Conservation (phyloP, 2,797 vertebrate species). For the Toxotes lorentzi region DNA sequence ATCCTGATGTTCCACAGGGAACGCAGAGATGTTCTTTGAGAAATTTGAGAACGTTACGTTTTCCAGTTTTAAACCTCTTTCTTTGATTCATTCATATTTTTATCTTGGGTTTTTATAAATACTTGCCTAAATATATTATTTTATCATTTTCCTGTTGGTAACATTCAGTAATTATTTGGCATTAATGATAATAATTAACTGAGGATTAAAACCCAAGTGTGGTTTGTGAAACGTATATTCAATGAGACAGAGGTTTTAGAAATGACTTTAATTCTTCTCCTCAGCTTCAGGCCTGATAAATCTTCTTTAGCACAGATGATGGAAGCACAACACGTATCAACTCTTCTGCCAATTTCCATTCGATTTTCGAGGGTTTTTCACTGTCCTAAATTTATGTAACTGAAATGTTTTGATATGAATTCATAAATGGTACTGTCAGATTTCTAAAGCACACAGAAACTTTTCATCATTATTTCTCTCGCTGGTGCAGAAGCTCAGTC, state of each 20-base stretch:
- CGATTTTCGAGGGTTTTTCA: conserved; percentile 4
- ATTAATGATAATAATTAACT: too few species aligned
- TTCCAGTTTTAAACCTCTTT: not conserved
- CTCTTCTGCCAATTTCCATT: not conserved
- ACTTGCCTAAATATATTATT: not conserved
- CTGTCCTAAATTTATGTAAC: not conserved
- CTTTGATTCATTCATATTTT: not conserved
- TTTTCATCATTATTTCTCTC: not conserved
- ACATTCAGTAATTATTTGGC: not conserved
- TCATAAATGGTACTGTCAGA: not conserved
- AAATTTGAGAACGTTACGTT: not conserved
- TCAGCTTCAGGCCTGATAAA: not conserved
- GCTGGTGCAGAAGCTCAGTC: not conserved
- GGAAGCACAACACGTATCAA: not conserved
- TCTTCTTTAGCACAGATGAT: not conserved
- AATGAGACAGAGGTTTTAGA: not conserved
- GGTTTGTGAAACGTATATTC: conserved; percentile 4
- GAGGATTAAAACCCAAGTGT: not conserved
- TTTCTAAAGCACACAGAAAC: not conserved
- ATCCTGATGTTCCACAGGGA: not conserved
- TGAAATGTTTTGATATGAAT: conserved; percentile 1
- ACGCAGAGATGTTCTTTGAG: not conserved
- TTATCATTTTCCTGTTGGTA: not conserved
- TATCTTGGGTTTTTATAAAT: not conserved
- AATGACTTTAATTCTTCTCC: not conserved